These are phyloP conservation scores for Nymphalis polychloros DNA, from an alignment of 2,888 invertebrate species.

Conservation along the genomic window DNA sequence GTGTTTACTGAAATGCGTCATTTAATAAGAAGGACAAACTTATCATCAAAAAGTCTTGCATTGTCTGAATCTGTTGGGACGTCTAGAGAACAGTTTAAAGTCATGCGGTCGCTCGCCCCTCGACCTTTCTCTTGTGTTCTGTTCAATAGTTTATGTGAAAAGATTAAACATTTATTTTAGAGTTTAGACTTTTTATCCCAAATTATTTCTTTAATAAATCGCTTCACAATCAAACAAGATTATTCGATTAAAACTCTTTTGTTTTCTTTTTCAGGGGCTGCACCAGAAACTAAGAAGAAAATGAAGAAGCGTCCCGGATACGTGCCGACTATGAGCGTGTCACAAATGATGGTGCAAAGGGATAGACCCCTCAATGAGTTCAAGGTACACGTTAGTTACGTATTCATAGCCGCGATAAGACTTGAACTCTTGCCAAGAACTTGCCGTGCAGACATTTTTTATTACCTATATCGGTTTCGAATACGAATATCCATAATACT, in stretches of 20 bases:
- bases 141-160: slow-evolving; percentile 9
- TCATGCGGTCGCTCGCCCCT: slow-evolving; percentile 63
- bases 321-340: slow-evolving; percentile 83
- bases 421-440: slow-evolving; percentile 59
- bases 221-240: not conserved
- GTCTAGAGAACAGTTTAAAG: slow-evolving; percentile 75
- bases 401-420: slow-evolving; percentile 63
- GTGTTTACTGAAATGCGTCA: slow-evolving; percentile 25
- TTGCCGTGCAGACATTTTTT: slow-evolving; percentile 48
- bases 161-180: slow-evolving; percentile 5
- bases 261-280: slow-evolving; percentile 51
- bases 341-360: slow-evolving; percentile 85
- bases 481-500: slow-evolving; percentile 19
- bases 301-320: slow-evolving; percentile 83
- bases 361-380: slow-evolving; percentile 81
- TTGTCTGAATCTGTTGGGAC: slow-evolving; percentile 56
- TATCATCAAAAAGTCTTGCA: slow-evolving; percentile 32
- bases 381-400: slow-evolving; percentile 61
- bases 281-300: slow-evolving; percentile 83
- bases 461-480: slow-evolving; percentile 40
- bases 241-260: not conserved
- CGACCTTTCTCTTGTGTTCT: slow-evolving; percentile 48
- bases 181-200: not conserved
- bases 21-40: slow-evolving; percentile 29
- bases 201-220: not conserved